A percentile compares a stretch with the other conserved stretches of the same genome.
These are phyloP conservation scores for Chaenogobius annularis DNA, from an alignment of 2,113 vertebrate genomes.

Conservation along the genomic window DNA sequence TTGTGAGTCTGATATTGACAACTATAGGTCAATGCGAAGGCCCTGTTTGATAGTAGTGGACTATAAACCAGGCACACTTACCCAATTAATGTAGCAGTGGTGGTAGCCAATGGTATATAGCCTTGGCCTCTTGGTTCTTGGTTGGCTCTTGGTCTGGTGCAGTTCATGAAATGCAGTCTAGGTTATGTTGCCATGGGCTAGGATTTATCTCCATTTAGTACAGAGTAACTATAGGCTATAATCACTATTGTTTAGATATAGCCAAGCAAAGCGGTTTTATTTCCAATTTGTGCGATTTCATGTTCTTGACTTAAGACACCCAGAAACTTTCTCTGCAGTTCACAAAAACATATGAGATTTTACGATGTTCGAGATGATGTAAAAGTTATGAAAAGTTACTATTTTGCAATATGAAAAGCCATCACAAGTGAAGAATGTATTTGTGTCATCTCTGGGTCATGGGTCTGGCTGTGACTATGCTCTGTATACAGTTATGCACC, in stretches of 20 bases:
- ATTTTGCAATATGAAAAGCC: neutral
- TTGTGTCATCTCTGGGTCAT: neutral
- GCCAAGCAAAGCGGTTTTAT: too few species aligned
- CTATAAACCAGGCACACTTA: too few species aligned
- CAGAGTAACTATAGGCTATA: too few species aligned
- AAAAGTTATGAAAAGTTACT: too few species aligned
- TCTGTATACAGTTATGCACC: too few species aligned
- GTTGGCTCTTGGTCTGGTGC: neutral
- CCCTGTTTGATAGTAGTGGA: too few species aligned
- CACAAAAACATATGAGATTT: slow-evolving; percentile 23
- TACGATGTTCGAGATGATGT: slow-evolving; percentile 16
- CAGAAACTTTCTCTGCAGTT: slow-evolving; percentile 1
- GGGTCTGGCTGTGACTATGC: neutral
- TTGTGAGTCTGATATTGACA: too few species aligned
- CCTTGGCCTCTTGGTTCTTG: neutral
- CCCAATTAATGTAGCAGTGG: too few species aligned
- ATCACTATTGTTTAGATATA: too few species aligned
- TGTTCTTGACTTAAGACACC: neutral
- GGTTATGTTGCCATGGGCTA: too few species aligned
- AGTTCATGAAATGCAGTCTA: neutral
- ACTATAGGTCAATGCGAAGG: neutral
- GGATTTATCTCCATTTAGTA: too few species aligned
- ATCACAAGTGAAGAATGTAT: slow-evolving; percentile 5
- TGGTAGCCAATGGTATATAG: too few species aligned
- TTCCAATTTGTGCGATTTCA: neutral